Evolutionary conservation across 2,113 vertebrate species (phyloP), one percentile per base, ranked within the genome.

Genomic region (Cricetomys ansorgei): DNA sequence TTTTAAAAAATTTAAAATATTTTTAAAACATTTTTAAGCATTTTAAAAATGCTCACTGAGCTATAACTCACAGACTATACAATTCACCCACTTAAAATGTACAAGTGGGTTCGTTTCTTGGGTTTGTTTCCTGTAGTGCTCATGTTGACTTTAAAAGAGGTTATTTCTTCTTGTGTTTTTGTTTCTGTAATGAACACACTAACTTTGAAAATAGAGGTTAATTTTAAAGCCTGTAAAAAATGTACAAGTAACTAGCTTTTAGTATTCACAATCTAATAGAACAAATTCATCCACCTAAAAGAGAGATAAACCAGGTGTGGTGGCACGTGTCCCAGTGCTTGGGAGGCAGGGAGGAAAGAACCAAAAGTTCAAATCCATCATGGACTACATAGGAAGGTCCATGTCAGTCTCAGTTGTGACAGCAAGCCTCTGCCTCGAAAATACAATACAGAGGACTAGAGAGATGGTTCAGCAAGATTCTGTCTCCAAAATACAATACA

Each of bases 201-300:
- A 55, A 73, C 7, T 72, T 88, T 72, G 57, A 72, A 72, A 88
- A 59, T 45, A 75, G 17, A 43, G 53, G 53, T 57, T 27, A 70
- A 8, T 72, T 88, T 70, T 55, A 88, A 88, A 55, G 48, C 13
- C 48, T 57, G 0, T 34, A 65, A 50, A 59, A 84, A 86, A 67
- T 34, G 10, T 48, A 45, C 59, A 77, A 91, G 55, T 85, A 76
- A 91, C 76, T 85, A 81, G 80, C 25, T 64, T 92, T 95, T 85
- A 31, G 64, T 70, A 92, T 75, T 87, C 45, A 90, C 25, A 40
- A 65, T 91, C 27, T 79, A 85, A 85, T 80, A 92, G 62, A 94
- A 57, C 19, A 62, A 64, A 77, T 89, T 73, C 70, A 89, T 79
- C 55, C 79, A 23, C 34, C 67, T 87, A 57, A 96, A 92, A 89